phyloP scores from a whole-genome alignment of 2,888 invertebrate genomes.

The Drosophila phalerata region DNA sequence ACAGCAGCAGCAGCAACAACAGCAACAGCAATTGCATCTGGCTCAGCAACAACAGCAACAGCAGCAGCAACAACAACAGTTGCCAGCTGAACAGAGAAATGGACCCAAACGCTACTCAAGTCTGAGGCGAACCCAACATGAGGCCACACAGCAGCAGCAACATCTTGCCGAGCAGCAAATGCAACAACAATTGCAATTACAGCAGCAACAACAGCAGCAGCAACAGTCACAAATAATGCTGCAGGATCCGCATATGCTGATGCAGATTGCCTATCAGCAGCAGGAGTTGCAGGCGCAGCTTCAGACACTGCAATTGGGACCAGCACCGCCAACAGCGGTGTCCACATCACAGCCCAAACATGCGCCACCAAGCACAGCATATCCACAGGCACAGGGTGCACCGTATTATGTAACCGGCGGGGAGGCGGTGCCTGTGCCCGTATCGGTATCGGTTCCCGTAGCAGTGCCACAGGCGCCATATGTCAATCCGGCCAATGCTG shows the following conservation, averaged over 20 bases:
- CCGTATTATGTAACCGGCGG: slow-evolving; percentile 68
- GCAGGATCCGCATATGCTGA: slow-evolving; percentile 80
- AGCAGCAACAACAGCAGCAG: slow-evolving; percentile 60
- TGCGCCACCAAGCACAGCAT: slow-evolving; percentile 63
- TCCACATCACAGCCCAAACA: slow-evolving; percentile 59
- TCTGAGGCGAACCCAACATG: slow-evolving; percentile 86
- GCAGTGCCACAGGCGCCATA: slow-evolving; percentile 53
- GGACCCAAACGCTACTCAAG: slow-evolving; percentile 90
- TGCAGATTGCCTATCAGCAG: slow-evolving; percentile 81
- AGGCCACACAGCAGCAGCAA: slow-evolving; percentile 65
- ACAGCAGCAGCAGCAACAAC: slow-evolving; percentile 67
- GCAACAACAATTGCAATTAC: slow-evolving; percentile 48
- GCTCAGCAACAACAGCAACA: slow-evolving; percentile 38
- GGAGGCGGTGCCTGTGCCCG: slow-evolving; percentile 59
- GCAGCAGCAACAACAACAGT: slow-evolving; percentile 49
- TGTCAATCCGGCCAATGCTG: slow-evolving; percentile 57
- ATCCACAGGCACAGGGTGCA: slow-evolving; percentile 59
- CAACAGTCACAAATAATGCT: slow-evolving; percentile 77
- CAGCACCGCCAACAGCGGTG: slow-evolving; percentile 60
- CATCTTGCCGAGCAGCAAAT: slow-evolving; percentile 62
- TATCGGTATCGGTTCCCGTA: slow-evolving; percentile 52
- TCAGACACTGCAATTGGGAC: slow-evolving; percentile 76
- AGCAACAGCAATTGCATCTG: slow-evolving; percentile 50
- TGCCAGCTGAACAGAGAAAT: slow-evolving; percentile 84
- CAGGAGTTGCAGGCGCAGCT: slow-evolving; percentile 82